Evolutionary conservation across 2,113 vertebrate species (phyloP).

Genomic region (Alaudala cheleensis): DNA sequence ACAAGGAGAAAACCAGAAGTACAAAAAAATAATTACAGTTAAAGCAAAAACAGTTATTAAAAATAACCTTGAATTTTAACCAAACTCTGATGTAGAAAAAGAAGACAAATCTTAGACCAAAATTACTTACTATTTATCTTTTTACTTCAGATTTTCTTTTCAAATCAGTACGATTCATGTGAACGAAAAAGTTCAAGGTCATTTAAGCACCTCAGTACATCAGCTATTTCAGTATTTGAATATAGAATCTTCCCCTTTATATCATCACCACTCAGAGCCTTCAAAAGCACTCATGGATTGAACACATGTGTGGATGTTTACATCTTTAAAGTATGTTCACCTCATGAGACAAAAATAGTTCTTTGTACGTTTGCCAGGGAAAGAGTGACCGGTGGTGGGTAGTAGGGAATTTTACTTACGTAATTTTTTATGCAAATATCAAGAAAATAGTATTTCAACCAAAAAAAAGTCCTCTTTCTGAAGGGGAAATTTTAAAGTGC

Average conservation of each 20-base stretch:
- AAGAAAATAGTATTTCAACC: neutral
- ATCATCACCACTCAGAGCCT: neutral
- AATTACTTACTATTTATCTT: neutral
- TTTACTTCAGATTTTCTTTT: neutral
- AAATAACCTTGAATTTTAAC: neutral
- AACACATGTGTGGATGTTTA: neutral
- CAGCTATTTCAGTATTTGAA: neutral
- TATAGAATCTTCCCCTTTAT: neutral
- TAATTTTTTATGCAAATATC: neutral
- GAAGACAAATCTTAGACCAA: neutral
- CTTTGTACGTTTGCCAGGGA: neutral
- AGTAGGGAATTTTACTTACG: neutral
- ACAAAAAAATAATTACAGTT: neutral
- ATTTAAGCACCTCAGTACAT: neutral
- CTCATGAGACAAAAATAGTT: neutral
- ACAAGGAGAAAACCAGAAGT: neutral
- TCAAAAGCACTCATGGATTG: neutral
- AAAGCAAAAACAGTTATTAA: neutral
- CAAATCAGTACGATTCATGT: neutral
- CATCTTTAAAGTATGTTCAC: neutral
- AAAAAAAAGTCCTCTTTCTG: neutral
- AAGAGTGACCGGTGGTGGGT: fast-evolving
- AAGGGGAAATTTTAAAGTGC: neutral
- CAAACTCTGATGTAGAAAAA: neutral
- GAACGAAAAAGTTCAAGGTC: neutral